Evolutionary conservation across 2,888 invertebrate genomes (phyloP).

Genomic region (Steinernema scapterisci): DNA sequence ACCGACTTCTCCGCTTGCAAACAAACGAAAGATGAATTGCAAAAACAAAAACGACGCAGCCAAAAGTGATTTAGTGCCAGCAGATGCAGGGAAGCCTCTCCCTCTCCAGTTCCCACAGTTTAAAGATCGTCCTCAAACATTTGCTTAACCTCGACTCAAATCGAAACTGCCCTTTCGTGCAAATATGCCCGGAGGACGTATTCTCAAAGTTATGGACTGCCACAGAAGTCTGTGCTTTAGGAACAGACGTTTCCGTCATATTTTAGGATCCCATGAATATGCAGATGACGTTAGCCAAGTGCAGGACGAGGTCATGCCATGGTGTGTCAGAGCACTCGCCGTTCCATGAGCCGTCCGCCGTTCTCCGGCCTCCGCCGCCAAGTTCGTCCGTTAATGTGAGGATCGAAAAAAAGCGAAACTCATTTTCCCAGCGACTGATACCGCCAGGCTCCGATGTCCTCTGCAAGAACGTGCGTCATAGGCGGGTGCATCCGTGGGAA

Average conservation of each 20-base stretch:
- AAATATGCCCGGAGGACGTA: too few relatives aligned
- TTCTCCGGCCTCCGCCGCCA: not conserved
- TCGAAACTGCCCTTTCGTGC: too few relatives aligned
- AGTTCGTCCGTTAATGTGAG: not conserved
- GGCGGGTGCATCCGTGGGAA: not conserved
- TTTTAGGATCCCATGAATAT: too few relatives aligned
- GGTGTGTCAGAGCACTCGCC: not conserved
- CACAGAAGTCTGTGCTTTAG: too few relatives aligned
- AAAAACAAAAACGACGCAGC: not conserved
- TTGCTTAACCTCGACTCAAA: too few relatives aligned
- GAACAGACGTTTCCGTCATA: too few relatives aligned
- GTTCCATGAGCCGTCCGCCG: not conserved
- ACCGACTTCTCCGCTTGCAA: not conserved
- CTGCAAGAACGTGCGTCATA: slow-evolving; percentile 7
- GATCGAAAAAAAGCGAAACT: not conserved
- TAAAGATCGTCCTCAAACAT: too few relatives aligned
- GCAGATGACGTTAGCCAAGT: not conserved
- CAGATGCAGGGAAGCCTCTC: too few relatives aligned
- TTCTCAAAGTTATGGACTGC: too few relatives aligned
- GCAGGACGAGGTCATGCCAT: slow-evolving; percentile 1
- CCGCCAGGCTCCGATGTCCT: slow-evolving; percentile 4
- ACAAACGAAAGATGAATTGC: slow-evolving; percentile 1
- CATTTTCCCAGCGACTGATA: slow-evolving; percentile 22
- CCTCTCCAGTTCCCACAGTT: too few relatives aligned
- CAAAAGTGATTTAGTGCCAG: not conserved